phyloP scores from a whole-genome alignment of 1,140 invertebrate species.

The Ceratina japonica region DNA sequence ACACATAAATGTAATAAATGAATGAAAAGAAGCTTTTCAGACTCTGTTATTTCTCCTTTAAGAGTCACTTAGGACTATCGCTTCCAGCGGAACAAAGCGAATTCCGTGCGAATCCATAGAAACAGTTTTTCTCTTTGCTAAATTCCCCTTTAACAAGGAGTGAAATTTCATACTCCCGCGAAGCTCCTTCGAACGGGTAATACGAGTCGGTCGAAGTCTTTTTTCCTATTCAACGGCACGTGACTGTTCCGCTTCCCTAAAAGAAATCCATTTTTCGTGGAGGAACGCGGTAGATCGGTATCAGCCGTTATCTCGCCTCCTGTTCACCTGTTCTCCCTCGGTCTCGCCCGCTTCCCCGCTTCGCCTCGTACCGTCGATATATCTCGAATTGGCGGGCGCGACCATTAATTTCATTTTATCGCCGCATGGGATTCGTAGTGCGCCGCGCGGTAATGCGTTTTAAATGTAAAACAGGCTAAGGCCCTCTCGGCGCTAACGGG shows the following conservation, averaged over 20 bases:
- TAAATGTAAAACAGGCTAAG: conserved; percentile 79
- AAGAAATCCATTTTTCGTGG: conserved; percentile 47
- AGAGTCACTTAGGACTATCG: not conserved
- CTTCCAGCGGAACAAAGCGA: not conserved
- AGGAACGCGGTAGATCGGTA: conserved; percentile 41
- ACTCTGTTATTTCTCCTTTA: not conserved
- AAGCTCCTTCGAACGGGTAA: not conserved
- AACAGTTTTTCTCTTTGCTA: conserved; percentile 3
- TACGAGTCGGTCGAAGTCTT: not conserved
- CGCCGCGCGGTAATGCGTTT: conserved; percentile 77
- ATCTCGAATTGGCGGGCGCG: conserved; percentile 75
- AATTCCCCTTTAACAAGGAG: conserved; percentile 17
- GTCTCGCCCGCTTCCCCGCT: not conserved
- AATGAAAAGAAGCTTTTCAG: too few relatives aligned
- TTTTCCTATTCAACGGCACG: conserved; percentile 15
- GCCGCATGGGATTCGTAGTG: conserved; percentile 72
- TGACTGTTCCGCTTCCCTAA: conserved; percentile 2
- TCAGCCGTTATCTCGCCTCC: conserved; percentile 50
- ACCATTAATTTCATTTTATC: conserved; percentile 80
- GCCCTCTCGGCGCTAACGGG: conserved; percentile 74
- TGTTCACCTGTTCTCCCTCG: conserved; percentile 42
- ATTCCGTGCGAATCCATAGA: not conserved
- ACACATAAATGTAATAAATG: too few relatives aligned
- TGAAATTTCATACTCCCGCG: conserved; percentile 34
- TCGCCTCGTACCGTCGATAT: conserved; percentile 67